These are phyloP conservation scores for Doryteuthis pealeii DNA, from an alignment of 1,140 invertebrate species.

Conservation along the genomic window DNA sequence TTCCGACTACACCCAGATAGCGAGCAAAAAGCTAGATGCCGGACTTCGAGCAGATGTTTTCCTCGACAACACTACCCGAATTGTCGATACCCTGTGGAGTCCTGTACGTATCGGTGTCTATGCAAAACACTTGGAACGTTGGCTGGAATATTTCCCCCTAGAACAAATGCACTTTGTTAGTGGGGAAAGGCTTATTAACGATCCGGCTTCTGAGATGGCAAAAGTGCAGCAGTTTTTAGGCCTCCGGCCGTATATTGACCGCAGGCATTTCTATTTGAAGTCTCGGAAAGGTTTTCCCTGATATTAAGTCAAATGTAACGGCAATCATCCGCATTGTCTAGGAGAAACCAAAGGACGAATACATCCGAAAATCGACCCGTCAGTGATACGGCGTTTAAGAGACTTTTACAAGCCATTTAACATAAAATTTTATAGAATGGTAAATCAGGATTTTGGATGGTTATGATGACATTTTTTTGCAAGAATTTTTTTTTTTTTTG, in stretches of 20 bases:
- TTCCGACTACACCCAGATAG: constrained; percentile 82
- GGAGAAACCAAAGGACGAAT: constrained; percentile 87
- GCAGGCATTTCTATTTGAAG: constrained; percentile 91
- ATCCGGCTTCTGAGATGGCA: constrained; percentile 81
- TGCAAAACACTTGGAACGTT: constrained; percentile 75
- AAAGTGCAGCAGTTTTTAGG: constrained; percentile 82
- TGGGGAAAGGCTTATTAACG: constrained; percentile 79
- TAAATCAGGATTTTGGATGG: constrained; percentile 87
- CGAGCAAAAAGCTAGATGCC: constrained; percentile 61
- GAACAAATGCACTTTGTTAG: constrained; percentile 81
- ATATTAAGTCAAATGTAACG: constrained; percentile 70
- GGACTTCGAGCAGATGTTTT: constrained; percentile 78
- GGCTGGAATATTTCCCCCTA: constrained; percentile 80
- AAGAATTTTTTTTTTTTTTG: too few species aligned
- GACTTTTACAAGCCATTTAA: constrained; percentile 89
- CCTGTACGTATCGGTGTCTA: constrained; percentile 84
- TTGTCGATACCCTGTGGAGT: constrained; percentile 81
- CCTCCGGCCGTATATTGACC: constrained; percentile 78
- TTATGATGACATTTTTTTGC: background rate
- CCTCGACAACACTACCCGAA: constrained; percentile 64
- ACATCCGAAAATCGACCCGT: constrained; percentile 78
- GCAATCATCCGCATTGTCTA: constrained; percentile 79
- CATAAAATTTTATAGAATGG: constrained; percentile 83
- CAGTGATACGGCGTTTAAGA: constrained; percentile 72
- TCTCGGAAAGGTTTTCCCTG: constrained; percentile 90